Base-by-base conservation (phyloP, 2,888 invertebrate species). In the Sympetrum striolatum region DNA sequence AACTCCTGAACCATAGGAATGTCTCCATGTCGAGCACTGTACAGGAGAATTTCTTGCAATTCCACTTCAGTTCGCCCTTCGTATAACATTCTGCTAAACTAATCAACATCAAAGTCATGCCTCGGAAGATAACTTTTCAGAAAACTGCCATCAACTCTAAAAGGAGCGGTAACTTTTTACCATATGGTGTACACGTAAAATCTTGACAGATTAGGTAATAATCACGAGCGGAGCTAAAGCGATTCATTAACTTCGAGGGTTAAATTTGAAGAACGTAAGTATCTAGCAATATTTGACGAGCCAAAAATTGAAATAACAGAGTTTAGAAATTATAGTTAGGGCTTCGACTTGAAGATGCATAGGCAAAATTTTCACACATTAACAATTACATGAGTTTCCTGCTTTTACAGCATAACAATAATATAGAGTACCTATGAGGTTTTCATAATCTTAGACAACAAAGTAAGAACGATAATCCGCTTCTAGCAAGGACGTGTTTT, bases 11-110 rank as follows among this genome's bases (percentile, higher is more conserved):
- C 95, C n/a, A 95, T 94, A 14, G 94, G 93, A 4, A 95, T 92
- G 92, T 96, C 95, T 18, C 96, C 96, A 93, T 96, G 95, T 90
- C 96, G 94, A n/a, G 96, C 95, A 90, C 95, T 95, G 92, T 95
- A 95, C 79, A 96, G 92, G 37, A 96, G 93, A 3, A 95, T 95
- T 92, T 96, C 96, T 92, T 95, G 95, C 80, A 94, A 94, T 92
- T 95, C 95, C 90, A 91, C 90, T 10, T 60, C 90, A 44, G 80
- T 91, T 35, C 64, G 81, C 31, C 80, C 90, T 86, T 86, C 86
- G 86, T 37, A 86, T 31, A 86, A 53, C 86, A 86, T 86, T n/a
- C 86, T 86, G 86, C 12, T 86, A 37, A 37, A 35, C 86, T 60
- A 60, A 4, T 25, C 22, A 18, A 60, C 12, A 31, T 60, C 60